These are phyloP conservation scores for Marasmarcha lunaedactyla DNA, from an alignment of 2,888 invertebrate genomes.

Conservation along the genomic window DNA sequence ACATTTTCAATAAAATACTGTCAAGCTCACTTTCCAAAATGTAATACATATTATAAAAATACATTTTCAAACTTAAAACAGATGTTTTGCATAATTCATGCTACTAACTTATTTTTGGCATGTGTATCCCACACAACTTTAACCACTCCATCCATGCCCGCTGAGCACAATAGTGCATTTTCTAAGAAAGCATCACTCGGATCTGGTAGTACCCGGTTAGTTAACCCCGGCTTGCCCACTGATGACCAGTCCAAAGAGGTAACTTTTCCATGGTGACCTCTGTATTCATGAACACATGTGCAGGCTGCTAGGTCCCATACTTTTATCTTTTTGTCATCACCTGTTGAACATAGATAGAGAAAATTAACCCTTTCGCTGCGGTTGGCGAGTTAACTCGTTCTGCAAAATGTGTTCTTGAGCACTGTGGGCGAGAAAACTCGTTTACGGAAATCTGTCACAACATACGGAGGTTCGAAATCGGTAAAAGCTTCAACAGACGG, in stretches of 20 bases:
- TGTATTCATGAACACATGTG: constrained; percentile 72
- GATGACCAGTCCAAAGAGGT: constrained; percentile 73
- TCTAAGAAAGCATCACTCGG: constrained; percentile 32
- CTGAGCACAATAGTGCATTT: constrained; percentile 73
- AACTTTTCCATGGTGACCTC: constrained; percentile 74
- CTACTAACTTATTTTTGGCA: constrained; percentile 49
- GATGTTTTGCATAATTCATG: too few species aligned
- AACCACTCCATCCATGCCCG: constrained; percentile 74
- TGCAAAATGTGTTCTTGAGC: too few species aligned
- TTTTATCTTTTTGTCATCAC: constrained; percentile 77
- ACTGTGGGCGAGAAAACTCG: too few species aligned
- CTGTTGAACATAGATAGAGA: constrained; percentile 26
- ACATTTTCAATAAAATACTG: too few species aligned
- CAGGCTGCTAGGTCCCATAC: constrained; percentile 81
- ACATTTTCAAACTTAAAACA: too few species aligned
- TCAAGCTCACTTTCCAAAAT: too few species aligned
- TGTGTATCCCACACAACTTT: constrained; percentile 74
- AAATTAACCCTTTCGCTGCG: too few species aligned
- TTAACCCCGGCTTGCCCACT: constrained; percentile 41
- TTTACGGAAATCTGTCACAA: too few species aligned
- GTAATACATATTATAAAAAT: too few species aligned
- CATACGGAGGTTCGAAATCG: too few species aligned
- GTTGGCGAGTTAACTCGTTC: too few species aligned
- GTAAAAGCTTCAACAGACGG: too few species aligned
- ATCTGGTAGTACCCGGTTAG: constrained; percentile 36